A percentile compares a stretch with the other conserved stretches of the same genome.
Conservation (phyloP, 2,113 vertebrate species). For the Callithrix jacchus region DNA sequence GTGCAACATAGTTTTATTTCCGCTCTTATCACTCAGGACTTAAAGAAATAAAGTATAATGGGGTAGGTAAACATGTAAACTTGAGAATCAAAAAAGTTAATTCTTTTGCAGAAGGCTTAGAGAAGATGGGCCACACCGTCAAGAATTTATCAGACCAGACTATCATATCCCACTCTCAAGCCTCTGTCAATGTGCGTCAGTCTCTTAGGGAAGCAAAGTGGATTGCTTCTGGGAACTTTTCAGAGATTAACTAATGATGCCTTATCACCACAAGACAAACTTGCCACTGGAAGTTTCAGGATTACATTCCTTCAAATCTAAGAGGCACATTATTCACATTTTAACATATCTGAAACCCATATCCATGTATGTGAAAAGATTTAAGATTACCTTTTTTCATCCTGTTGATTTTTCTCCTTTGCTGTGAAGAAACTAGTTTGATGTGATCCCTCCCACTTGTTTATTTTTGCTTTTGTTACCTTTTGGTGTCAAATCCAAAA, state of each 20-base stretch:
- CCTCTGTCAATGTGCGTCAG: neutral
- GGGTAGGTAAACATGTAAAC: neutral
- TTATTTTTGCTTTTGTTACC: neutral
- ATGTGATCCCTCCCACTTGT: neutral
- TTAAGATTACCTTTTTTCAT: neutral
- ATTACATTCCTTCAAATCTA: neutral
- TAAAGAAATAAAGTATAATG: neutral
- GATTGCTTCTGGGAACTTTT: neutral
- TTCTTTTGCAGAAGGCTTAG: neutral
- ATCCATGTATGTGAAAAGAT: neutral
- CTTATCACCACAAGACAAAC: neutral
- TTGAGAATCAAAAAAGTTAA: neutral
- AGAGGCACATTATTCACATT: neutral
- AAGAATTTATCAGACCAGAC: neutral
- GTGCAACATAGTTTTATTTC: neutral
- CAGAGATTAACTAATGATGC: neutral
- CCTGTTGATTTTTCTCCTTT: neutral
- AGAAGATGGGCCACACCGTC: neutral
- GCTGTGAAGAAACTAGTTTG: neutral
- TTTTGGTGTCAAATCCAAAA: neutral
- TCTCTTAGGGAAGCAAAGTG: neutral
- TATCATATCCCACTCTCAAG: neutral
- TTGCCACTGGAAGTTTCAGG: neutral
- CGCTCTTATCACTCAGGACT: too few relatives aligned
- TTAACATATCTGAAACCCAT: neutral